Evolutionary conservation across 2,797 vertebrate species (phyloP).

Genomic region (Dendrocincla fuliginosa): DNA sequence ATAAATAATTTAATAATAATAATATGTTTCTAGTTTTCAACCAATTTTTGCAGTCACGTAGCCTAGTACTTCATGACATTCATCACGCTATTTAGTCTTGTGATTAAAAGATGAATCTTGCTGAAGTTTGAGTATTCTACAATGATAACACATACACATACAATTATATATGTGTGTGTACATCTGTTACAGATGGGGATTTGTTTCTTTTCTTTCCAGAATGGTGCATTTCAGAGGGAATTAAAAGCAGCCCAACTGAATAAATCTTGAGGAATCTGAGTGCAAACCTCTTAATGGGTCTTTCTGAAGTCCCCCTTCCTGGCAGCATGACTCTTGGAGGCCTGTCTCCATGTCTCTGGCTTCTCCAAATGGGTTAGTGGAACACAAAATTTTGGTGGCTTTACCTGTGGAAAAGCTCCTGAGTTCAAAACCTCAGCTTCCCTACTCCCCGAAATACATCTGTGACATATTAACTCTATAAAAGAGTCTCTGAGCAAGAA

Average conservation of each 20-base stretch:
- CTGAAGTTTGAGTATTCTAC: background rate
- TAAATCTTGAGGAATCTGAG: constrained; percentile 34
- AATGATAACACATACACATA: background rate
- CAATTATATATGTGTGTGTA: background rate
- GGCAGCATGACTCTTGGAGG: constrained; percentile 41
- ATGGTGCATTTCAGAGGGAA: background rate
- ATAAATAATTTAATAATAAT: background rate
- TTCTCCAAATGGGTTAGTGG: constrained; percentile 43
- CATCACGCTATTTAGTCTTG: background rate
- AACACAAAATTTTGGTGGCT: constrained; percentile 52
- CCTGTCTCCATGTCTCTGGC: constrained; percentile 36
- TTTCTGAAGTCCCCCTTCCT: constrained; percentile 49
- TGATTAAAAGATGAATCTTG: background rate
- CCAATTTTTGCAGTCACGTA: background rate
- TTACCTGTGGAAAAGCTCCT: constrained; percentile 52
- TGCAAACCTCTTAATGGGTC: constrained; percentile 44
- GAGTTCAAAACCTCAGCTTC: constrained; percentile 45
- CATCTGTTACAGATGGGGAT: background rate
- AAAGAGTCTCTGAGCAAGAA: constrained; percentile 10
- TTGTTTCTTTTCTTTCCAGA: background rate
- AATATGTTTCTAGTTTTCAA: background rate
- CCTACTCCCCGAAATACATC: constrained; percentile 28
- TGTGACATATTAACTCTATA: constrained; percentile 9
- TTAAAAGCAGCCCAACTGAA: constrained; percentile 5
- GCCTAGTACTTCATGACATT: background rate